phyloP scores from a whole-genome alignment of 2,113 vertebrate genomes.

The Nannospalax galili region DNA sequence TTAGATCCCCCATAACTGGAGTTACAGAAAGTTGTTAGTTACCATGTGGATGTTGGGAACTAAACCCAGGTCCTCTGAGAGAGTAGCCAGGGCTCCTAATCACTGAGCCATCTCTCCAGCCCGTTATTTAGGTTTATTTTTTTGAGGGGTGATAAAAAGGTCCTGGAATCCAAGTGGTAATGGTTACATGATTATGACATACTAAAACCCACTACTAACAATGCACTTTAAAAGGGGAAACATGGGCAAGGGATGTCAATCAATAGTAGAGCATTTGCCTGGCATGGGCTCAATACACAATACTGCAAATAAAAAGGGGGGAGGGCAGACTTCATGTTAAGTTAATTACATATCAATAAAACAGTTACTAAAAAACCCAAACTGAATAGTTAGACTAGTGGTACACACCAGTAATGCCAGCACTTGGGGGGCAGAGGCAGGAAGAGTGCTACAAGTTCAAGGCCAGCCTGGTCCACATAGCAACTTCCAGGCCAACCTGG shows the following conservation, averaged over 20 bases:
- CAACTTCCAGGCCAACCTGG: background rate
- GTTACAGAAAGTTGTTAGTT: too few relatives aligned
- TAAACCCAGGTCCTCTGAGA: too few relatives aligned
- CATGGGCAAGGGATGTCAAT: background rate
- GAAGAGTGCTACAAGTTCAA: background rate
- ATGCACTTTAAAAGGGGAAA: background rate
- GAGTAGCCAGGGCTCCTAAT: too few relatives aligned
- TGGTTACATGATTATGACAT: background rate
- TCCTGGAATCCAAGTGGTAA: background rate
- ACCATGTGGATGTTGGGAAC: too few relatives aligned
- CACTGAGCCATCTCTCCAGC: too few relatives aligned
- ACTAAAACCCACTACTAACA: background rate
- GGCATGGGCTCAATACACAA: background rate
- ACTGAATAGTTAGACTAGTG: background rate
- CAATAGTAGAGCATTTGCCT: background rate
- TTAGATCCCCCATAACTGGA: too few relatives aligned
- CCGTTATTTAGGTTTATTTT: background rate
- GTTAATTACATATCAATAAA: conserved; percentile 40
- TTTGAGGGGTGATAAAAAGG: background rate
- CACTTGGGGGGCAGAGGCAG: background rate
- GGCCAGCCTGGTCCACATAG: background rate
- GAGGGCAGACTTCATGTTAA: background rate
- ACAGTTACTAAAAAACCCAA: background rate
- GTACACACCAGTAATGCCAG: background rate
- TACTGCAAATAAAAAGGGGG: background rate